Percentiles rank a stretch among this genome's conserved stretches.
These are phyloP conservation scores for Orius insidiosus DNA, from an alignment of 1,140 invertebrate genomes.

Conservation along the genomic window DNA sequence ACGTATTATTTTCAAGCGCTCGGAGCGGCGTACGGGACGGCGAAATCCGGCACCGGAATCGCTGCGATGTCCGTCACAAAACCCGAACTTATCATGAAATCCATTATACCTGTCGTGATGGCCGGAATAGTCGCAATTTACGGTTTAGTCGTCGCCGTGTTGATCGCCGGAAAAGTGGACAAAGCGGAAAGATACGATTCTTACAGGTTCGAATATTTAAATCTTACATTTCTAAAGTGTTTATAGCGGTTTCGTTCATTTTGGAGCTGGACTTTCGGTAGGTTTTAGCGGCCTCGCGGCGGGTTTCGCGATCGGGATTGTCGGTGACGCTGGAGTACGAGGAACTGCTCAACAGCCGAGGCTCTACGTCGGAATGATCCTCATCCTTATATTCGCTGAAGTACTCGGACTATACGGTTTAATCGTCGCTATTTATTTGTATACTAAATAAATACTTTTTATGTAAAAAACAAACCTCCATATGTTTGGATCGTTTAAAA, in stretches of 20 bases:
- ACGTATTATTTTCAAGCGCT: too few relatives aligned
- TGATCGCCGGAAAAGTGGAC: conserved; percentile 72
- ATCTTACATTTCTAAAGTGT: too few relatives aligned
- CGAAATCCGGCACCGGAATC: conserved; percentile 98
- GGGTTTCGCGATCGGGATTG: conserved; percentile 5
- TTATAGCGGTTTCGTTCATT: conserved; percentile 92
- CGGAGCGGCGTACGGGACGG: conserved; percentile 98
- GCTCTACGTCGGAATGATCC: conserved; percentile 99
- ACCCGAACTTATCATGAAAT: too few relatives aligned
- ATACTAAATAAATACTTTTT: conserved; percentile 75
- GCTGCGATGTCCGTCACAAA: conserved; percentile 99
- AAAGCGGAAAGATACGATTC: conserved; percentile 45
- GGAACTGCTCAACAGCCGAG: too few relatives aligned
- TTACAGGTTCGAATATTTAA: too few relatives aligned
- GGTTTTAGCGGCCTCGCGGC: conserved; percentile 94
- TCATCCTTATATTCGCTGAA: conserved; percentile 99
- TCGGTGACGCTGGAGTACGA: too few relatives aligned
- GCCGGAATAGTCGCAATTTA: conserved; percentile 99
- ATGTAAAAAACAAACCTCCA: too few relatives aligned
- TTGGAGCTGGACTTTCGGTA: conserved; percentile 92
- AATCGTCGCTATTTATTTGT: conserved; percentile 96
- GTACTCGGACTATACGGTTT: conserved; percentile 99
- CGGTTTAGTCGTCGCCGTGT: conserved; percentile 94
- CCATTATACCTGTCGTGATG: conserved; percentile 99
- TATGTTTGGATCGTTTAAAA: too few relatives aligned